A percentile compares a stretch with the other conserved stretches of the same genome.
Conservation (phyloP, 2,113 vertebrate species). For the Jacana jacana region DNA sequence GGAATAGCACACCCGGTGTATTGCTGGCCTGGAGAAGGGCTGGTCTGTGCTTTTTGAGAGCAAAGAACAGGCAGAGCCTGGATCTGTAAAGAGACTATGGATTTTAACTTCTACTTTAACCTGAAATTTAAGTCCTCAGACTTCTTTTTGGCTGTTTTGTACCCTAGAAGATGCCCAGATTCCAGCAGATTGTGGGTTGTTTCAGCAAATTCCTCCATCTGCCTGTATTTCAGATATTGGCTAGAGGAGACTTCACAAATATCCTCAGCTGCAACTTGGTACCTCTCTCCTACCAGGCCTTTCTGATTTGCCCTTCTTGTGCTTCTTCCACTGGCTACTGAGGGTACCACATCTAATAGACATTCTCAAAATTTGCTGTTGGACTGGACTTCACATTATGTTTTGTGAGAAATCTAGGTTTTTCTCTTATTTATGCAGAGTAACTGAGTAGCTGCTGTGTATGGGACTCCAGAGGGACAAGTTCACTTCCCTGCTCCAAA, state of each 20-base stretch:
- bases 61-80: neutral
- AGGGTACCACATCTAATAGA: neutral
- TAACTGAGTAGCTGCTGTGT: neutral
- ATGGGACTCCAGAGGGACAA: neutral
- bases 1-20: accelerated
- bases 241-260: neutral
- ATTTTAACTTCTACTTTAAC: neutral
- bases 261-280: neutral
- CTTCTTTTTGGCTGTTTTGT: neutral
- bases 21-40: neutral
- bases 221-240: neutral
- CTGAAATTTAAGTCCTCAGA: neutral
- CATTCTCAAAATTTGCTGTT: neutral
- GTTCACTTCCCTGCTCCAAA: neutral
- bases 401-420: neutral
- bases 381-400: neutral
- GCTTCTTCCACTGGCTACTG: neutral
- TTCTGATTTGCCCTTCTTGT: neutral
- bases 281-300: neutral
- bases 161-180: neutral
- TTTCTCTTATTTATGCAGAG: neutral
- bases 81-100: neutral
- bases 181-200: neutral
- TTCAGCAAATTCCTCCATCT: neutral
- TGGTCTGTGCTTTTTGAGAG: neutral